phyloP scores from a whole-genome alignment of 2,888 invertebrate genomes.

The Meloe dianella region DNA sequence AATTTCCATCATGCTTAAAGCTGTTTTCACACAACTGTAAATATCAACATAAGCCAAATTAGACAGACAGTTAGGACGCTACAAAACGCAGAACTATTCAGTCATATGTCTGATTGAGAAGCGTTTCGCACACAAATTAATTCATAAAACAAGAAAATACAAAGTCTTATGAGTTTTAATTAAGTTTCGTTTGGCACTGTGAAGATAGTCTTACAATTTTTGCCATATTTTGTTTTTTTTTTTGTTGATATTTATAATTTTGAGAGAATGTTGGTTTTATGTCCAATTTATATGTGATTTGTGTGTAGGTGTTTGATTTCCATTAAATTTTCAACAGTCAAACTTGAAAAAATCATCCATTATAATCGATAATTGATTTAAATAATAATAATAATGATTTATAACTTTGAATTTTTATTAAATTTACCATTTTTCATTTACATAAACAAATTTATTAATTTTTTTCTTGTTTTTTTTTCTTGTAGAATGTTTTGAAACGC shows the following conservation, averaged over 20 bases:
- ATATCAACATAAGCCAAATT: no score
- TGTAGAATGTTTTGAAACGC: neutral
- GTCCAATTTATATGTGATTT: no score
- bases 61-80: no score
- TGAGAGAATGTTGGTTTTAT: no score
- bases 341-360: neutral
- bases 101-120: no score
- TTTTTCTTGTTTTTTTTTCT: neutral
- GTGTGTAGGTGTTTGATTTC: neutral
- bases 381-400: neutral
- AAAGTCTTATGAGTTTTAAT: no score
- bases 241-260: neutral
- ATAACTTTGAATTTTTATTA: neutral
- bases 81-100: no score
- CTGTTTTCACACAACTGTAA: neutral
- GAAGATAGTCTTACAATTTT: no score
- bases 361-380: neutral
- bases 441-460: neutral
- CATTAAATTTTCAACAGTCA: neutral
- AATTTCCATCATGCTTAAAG: neutral
- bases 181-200: no score
- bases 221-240: neutral
- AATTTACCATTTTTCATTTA: neutral
- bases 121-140: no score
- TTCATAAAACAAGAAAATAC: no score